These are phyloP conservation scores for Glareola pratincola DNA, from an alignment of 2,113 vertebrate species.

Conservation along the genomic window DNA sequence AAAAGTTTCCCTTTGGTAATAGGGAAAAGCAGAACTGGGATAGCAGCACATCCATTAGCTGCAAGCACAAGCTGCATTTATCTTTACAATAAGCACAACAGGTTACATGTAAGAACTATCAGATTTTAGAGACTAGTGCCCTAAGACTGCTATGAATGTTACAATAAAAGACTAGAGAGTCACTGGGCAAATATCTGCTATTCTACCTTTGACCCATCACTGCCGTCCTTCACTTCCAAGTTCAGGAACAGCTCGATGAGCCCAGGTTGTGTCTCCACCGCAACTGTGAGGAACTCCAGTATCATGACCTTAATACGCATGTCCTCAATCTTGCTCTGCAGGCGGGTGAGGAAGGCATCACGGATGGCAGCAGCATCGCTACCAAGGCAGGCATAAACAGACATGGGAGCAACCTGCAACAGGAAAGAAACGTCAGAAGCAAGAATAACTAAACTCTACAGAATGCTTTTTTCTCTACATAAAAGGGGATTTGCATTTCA, in stretches of 20 bases:
- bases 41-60: background rate
- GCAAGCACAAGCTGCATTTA: background rate
- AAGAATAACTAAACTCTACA: background rate
- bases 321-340: conserved; percentile 93
- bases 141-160: rapidly evolving
- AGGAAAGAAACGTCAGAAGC: background rate
- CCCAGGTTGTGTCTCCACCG: conserved; percentile 95
- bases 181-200: rapidly evolving
- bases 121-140: background rate
- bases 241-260: conserved; percentile 98
- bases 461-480: background rate
- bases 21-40: background rate
- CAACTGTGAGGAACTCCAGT: conserved; percentile 94
- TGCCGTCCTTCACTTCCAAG: conserved; percentile 89
- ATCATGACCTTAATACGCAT: conserved; percentile 98
- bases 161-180: background rate
- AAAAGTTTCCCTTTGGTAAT: background rate
- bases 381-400: conserved; percentile 94
- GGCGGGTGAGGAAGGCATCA: conserved; percentile 91
- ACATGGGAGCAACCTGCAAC: conserved; percentile 94
- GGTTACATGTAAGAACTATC: background rate
- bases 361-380: conserved; percentile 91
- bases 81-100: background rate
- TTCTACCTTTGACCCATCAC: conserved; percentile 88
- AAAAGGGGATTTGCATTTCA: background rate